Conservation (phyloP, 2,113 vertebrate genomes). For the Thomomys bottae region DNA sequence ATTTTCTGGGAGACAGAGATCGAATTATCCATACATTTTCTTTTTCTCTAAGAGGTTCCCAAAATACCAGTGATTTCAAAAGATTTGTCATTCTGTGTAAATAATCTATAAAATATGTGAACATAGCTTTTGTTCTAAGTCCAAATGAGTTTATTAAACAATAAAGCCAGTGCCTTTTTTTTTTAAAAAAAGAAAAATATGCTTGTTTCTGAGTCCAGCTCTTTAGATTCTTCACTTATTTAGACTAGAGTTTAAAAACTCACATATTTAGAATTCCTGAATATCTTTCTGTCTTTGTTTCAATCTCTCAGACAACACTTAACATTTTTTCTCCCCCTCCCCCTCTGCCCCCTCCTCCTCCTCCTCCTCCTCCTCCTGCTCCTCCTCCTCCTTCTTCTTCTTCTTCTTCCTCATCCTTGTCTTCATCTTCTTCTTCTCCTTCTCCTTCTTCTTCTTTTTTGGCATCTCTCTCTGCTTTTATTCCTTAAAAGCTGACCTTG, state of each 20-base stretch:
- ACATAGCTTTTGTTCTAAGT: conserved; percentile 40
- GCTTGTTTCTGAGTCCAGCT: background rate
- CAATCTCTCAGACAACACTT: background rate
- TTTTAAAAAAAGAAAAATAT: background rate
- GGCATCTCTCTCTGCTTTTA: no score
- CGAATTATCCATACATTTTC: conserved; percentile 27
- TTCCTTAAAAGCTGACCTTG: background rate
- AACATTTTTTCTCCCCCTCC: background rate
- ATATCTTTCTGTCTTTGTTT: background rate
- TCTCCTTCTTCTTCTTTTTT: background rate
- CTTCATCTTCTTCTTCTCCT: background rate
- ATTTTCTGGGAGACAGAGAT: conserved; percentile 13
- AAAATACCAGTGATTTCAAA: conserved; percentile 45
- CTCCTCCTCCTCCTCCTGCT: no score
- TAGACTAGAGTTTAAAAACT: background rate
- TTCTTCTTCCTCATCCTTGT: background rate
- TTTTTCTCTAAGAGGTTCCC: conserved; percentile 58
- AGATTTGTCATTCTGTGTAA: conserved; percentile 58
- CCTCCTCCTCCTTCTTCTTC: background rate
- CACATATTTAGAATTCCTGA: background rate
- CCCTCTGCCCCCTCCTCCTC: background rate
- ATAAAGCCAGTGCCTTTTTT: conserved; percentile 31
- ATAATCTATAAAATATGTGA: conserved; percentile 37
- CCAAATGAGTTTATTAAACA: conserved; percentile 35
- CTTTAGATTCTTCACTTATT: conserved; percentile 6